Conservation (phyloP, 2,888 invertebrate genomes). For the Platerodrilus igneus region DNA sequence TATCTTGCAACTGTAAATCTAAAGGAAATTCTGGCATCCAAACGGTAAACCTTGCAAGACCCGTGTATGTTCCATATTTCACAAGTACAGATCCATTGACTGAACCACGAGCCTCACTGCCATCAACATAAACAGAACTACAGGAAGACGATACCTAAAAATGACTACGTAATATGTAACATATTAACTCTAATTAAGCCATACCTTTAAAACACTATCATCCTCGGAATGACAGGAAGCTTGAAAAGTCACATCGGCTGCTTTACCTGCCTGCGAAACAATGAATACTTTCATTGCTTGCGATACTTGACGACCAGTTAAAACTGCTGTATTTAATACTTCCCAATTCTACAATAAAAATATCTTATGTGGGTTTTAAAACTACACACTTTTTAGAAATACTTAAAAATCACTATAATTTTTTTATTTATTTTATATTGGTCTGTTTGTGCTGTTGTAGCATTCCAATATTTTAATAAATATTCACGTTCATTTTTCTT, state of each 20-base stretch:
- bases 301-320: conserved; percentile 90
- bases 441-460: no score
- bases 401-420: no score
- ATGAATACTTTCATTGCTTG: conserved; percentile 94
- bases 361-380: no score
- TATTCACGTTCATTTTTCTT: no score
- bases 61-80: conserved; percentile 86
- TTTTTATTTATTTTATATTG: no score
- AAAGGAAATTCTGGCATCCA: conserved; percentile 97
- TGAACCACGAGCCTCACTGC: conserved; percentile 90
- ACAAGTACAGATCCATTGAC: conserved; percentile 92
- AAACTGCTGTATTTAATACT: conserved; percentile 89
- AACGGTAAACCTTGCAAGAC: conserved; percentile 83
- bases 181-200: background rate
- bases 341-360: conserved; percentile 84
- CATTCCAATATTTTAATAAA: no score
- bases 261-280: conserved; percentile 89
- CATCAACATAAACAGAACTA: conserved; percentile 93
- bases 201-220: conserved; percentile 92
- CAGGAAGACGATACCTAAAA: conserved; percentile 89
- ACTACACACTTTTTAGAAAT: no score
- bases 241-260: conserved; percentile 91
- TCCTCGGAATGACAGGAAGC: conserved; percentile 94
- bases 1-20: conserved; percentile 84
- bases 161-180: conserved; percentile 14